Conservation (phyloP, 2,888 invertebrate species). For the Aporophyla lueneburgensis region DNA sequence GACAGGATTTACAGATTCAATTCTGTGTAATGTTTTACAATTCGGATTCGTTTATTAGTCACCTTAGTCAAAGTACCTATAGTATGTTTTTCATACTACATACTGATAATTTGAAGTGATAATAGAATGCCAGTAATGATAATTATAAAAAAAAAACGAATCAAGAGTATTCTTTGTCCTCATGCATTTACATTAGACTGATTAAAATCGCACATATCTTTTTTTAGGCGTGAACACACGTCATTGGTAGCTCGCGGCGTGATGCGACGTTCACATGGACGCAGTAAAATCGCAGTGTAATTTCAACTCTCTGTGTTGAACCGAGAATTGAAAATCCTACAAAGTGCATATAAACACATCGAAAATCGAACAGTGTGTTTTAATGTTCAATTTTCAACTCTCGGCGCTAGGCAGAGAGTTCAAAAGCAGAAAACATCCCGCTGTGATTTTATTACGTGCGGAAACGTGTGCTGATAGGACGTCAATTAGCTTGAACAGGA, state of each 20-base stretch:
- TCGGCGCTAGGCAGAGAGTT: too few relatives aligned
- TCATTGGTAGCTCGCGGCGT: constrained; percentile 32
- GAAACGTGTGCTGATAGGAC: background rate
- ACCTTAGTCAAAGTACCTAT: constrained; percentile 66
- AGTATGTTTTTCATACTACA: constrained; percentile 45
- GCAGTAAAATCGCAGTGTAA: too few relatives aligned
- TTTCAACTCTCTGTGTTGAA: too few relatives aligned
- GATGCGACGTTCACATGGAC: background rate
- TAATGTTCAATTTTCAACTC: too few relatives aligned
- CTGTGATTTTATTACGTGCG: too few relatives aligned
- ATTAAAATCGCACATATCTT: constrained; percentile 49
- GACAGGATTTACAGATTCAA: constrained; percentile 8
- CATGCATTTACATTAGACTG: constrained; percentile 59
- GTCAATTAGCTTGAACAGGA: constrained; percentile 44
- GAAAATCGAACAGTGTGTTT: too few relatives aligned
- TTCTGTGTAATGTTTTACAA: constrained; percentile 57
- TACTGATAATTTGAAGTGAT: constrained; percentile 45
- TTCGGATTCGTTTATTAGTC: constrained; percentile 64
- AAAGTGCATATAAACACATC: too few relatives aligned
- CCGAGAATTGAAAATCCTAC: too few relatives aligned
- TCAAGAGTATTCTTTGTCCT: constrained; percentile 27
- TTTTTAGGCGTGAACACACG: constrained; percentile 36
- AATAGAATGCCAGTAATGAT: constrained; percentile 54
- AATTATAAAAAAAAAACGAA: constrained; percentile 10
- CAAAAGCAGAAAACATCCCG: too few relatives aligned